Conservation (phyloP, 2,888 invertebrate species). For the Antitype chi region DNA sequence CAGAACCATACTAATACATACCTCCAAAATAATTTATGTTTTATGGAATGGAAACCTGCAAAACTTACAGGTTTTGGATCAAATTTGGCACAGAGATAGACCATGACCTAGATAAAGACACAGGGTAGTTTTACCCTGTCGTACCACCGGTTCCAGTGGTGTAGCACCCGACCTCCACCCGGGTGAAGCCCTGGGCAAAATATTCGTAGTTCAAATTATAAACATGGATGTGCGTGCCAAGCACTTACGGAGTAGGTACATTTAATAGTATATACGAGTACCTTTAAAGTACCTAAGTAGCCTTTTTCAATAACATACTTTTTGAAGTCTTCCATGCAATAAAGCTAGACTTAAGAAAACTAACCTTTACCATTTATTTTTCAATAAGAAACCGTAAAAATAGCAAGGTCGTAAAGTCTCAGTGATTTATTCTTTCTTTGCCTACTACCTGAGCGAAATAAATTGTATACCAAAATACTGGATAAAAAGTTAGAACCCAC, state of each 20-base stretch:
- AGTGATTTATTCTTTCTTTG: slow-evolving; percentile 39
- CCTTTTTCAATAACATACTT: not conserved
- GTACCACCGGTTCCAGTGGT: not conserved
- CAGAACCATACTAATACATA: not conserved
- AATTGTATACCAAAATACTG: slow-evolving; percentile 26
- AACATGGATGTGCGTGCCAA: not conserved
- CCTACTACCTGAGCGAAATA: slow-evolving; percentile 38
- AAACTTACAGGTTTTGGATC: not conserved
- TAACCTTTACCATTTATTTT: slow-evolving; percentile 24
- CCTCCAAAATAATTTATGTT: not conserved
- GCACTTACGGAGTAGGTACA: not conserved
- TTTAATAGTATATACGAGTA: not conserved
- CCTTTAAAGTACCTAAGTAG: not conserved
- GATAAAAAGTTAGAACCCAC: slow-evolving; percentile 15
- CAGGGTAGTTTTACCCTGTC: too few species aligned
- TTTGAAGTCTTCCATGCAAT: slow-evolving; percentile 10
- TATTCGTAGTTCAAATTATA: not conserved
- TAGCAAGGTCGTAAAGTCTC: slow-evolving; percentile 8
- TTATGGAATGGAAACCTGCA: not conserved
- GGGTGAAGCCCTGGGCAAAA: not conserved
- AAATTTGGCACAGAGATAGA: too few species aligned
- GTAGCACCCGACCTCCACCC: not conserved
- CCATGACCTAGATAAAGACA: too few species aligned
- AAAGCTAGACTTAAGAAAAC: not conserved
- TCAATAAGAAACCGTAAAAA: slow-evolving; percentile 21